Conservation (phyloP, 1,140 invertebrate species). For the Ctenoplectra terminalis region DNA sequence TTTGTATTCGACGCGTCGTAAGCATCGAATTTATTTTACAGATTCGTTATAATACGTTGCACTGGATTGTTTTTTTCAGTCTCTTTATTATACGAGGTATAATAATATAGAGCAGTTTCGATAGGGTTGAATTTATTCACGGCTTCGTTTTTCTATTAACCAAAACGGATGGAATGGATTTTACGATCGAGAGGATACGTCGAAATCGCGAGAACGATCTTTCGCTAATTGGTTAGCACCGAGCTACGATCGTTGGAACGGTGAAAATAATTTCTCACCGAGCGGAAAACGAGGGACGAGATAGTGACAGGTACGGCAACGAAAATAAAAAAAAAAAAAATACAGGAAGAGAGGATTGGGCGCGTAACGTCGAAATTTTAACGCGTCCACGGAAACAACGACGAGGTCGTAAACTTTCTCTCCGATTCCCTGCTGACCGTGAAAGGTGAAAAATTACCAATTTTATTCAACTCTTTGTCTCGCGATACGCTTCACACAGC, state of each 20-base stretch:
- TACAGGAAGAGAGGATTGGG: background rate
- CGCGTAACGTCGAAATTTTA: background rate
- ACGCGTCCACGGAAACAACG: background rate
- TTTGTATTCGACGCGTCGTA: background rate
- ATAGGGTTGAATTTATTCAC: background rate
- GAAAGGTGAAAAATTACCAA: conserved; percentile 22
- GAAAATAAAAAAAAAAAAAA: conserved; percentile 3
- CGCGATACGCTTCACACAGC: background rate
- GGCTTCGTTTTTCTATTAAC: conserved; percentile 2
- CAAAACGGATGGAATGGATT: conserved; percentile 7
- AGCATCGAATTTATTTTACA: background rate
- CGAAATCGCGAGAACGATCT: conserved; percentile 22
- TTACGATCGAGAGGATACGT: background rate
- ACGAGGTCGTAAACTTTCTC: conserved; percentile 28
- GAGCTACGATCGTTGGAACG: conserved; percentile 8
- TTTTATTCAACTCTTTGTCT: background rate
- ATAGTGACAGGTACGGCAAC: background rate
- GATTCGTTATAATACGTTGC: no score
- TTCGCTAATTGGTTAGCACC: background rate
- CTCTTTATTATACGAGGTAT: background rate
- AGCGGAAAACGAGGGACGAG: background rate
- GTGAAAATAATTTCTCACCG: conserved; percentile 24
- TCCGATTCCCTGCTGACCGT: background rate
- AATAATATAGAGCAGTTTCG: background rate
- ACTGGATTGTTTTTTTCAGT: background rate